These are phyloP conservation scores for Epiblema foenella DNA, from an alignment of 2,888 invertebrate genomes.

Conservation along the genomic window DNA sequence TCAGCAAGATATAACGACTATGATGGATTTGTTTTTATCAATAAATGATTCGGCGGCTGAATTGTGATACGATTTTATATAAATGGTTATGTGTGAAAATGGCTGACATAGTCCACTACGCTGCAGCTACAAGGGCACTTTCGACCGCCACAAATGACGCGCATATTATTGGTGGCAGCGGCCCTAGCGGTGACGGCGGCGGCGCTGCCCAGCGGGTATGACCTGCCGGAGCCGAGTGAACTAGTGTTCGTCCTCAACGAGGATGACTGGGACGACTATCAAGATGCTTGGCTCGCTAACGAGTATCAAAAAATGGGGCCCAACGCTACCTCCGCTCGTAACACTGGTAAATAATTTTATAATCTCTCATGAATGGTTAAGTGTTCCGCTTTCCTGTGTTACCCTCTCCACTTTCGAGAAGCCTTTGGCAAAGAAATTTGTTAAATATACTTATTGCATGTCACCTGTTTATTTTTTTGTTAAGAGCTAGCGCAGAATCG, in stretches of 20 bases:
- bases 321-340: constrained; percentile 60
- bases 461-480: background rate
- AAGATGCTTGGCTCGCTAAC: constrained; percentile 70
- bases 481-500: no score
- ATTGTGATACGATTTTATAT: constrained; percentile 27
- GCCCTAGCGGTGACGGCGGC: constrained; percentile 53
- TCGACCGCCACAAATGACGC: constrained; percentile 44
- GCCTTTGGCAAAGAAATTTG: background rate
- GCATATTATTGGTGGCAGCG: constrained; percentile 53
- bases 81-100: background rate
- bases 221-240: constrained; percentile 66
- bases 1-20: constrained; percentile 13
- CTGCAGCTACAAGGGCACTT: background rate
- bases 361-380: background rate
- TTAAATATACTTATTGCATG: background rate
- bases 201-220: constrained; percentile 53
- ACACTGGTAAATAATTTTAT: constrained; percentile 28
- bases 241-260: constrained; percentile 70
- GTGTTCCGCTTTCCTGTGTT: background rate
- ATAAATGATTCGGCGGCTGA: background rate
- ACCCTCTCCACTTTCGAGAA: no score
- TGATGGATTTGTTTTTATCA: constrained; percentile 28
- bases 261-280: constrained; percentile 79
- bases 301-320: constrained; percentile 59
- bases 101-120: constrained; percentile 14